These are phyloP conservation scores for Raja brachyura DNA, from an alignment of 2,113 vertebrate species.

Conservation along the genomic window DNA sequence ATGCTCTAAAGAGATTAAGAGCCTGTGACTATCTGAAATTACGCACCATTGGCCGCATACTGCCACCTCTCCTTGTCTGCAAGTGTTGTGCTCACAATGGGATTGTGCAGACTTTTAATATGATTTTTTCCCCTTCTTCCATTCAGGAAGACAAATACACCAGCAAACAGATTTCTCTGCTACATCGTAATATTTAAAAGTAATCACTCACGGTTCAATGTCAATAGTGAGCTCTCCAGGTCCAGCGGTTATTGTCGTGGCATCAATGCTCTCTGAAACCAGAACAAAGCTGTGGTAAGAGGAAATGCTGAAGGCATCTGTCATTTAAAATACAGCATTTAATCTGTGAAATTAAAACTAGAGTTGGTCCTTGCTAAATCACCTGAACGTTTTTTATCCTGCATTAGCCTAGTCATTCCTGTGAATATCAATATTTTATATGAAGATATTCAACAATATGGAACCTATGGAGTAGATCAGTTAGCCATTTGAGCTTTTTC, in stretches of 20 bases:
- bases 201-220: slow-evolving; percentile 70
- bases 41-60: no score
- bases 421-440: not conserved
- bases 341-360: not conserved
- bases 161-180: not conserved
- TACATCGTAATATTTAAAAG: not conserved
- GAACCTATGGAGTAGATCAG: not conserved
- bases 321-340: not conserved
- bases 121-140: not conserved
- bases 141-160: not conserved
- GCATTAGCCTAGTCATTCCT: not conserved
- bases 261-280: slow-evolving; percentile 65
- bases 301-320: not conserved
- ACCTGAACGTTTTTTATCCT: not conserved
- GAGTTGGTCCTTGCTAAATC: not conserved
- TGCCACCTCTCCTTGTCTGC: no score
- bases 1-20: no score
- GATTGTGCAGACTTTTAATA: not conserved
- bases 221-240: slow-evolving; percentile 67
- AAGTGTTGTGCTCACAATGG: no score
- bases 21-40: not conserved
- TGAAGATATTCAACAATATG: not conserved
- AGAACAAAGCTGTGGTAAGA: slow-evolving; percentile 41
- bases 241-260: slow-evolving; percentile 55
- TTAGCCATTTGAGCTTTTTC: not conserved